These are phyloP conservation scores for Ptilorrhoa leucosticta DNA, from an alignment of 2,113 vertebrate genomes.

Conservation along the genomic window DNA sequence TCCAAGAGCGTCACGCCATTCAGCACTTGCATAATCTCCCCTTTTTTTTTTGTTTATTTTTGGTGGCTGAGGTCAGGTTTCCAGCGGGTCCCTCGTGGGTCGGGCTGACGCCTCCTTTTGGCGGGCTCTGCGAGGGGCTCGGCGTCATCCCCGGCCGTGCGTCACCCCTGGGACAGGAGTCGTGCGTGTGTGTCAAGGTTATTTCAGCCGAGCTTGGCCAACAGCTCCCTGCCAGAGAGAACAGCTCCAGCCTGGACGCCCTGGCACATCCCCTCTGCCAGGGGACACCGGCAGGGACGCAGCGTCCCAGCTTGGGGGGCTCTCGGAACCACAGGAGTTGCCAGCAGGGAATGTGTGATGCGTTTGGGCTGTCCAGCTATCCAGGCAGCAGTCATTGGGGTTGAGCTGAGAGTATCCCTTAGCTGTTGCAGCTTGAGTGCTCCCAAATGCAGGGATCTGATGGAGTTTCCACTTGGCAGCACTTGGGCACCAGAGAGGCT, in stretches of 20 bases:
- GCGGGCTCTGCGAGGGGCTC: fast-evolving
- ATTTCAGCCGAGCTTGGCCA: neutral
- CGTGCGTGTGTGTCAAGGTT: neutral
- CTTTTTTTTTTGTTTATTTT: neutral
- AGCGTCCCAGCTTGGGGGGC: fast-evolving
- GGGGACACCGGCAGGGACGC: neutral
- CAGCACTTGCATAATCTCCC: neutral
- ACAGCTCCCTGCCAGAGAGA: neutral
- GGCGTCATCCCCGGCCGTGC: neutral
- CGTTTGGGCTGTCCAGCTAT: neutral
- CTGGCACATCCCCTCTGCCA: neutral
- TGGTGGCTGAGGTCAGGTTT: neutral
- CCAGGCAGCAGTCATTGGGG: neutral
- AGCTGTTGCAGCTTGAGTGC: neutral
- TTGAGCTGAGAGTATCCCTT: neutral
- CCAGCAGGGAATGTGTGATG: neutral
- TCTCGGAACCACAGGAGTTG: fast-evolving
- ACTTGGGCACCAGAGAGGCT: neutral
- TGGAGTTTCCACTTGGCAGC: neutral
- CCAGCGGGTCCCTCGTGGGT: fast-evolving
- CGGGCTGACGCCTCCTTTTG: neutral
- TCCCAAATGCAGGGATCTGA: fast-evolving
- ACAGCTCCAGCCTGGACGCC: neutral
- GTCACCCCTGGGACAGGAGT: neutral
- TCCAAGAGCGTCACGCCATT: fast-evolving